Base-by-base conservation (phyloP, 2,888 invertebrate species). In the Eristalis arbustorum region DNA sequence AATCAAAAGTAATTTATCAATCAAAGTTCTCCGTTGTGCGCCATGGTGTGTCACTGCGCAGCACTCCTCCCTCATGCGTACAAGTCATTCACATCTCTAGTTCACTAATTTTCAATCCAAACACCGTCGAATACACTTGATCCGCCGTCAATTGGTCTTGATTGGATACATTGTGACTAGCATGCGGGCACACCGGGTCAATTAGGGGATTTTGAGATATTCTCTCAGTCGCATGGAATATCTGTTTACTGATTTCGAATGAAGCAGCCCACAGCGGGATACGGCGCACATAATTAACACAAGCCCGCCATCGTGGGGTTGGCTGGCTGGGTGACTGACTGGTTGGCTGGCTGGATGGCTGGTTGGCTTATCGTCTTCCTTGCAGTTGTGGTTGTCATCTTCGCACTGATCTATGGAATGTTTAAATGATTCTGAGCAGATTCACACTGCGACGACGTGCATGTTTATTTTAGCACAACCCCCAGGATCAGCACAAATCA, bases 1-100 rank as follows among this genome's bases (percentile, higher is more conserved):
- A 37, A 68, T 68, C 62, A 68, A 73, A 69, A 79, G 63, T 40
- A 81, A 75, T 81, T 81, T 75, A 75, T 81, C 75, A 81, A 81
- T 74, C 75, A 75, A 75, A 64, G 40, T 40, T 1, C 31, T 56
- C 66, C 14, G 64, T 64, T 57, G 37, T 49, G 14, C 49, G 77
- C 61, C 40, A 40, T 49, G 13, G 67, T 34, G 37, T 40, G 40
- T 31, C 8, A 31, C 66, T 28, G 18, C 34, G 10, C 1, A n/a
- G n/a, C 62, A 18, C n/a, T 4, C 40, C 69, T 31, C 11, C 71
- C 34, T 69, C 64, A 31, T 37, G 13, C 13, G 13, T 37, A 37
- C 14, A 72, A 71, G 64, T 78, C 72, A 66, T 66, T 78, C 71
- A 59, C 67, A 34, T 80, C 73, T 80, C 67, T 64, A 78, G 66